Base-by-base conservation (phyloP, 2,113 vertebrate species). In the Cyanoderma ruficeps region DNA sequence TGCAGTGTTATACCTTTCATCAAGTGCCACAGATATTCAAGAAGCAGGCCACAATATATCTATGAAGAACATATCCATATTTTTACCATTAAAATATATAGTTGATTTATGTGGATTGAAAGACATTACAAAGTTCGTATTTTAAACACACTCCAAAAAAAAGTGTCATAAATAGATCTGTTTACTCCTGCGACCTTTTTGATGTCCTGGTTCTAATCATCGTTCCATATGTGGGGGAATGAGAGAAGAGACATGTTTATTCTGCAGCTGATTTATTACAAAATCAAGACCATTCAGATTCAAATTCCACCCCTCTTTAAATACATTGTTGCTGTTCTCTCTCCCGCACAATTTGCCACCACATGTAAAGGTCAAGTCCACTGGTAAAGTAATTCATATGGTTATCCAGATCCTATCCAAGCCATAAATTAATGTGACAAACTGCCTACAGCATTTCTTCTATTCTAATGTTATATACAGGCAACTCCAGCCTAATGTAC, bases 381-480 rank as follows among this genome's bases (percentile, higher is more conserved):
- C 90, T 89, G 86, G 83, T 96, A 94, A 97, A 97, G 90, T 84
- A 93, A 96, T 94, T 95, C 93, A 93, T 92, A 92, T 79, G 86
- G 88, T 87, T 94, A 94, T 87, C 93, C 86, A 89, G 79, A 96
- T 90, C 49, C 72, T 75, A 93, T 39, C 86, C 93, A 84, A 77
- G 88, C 94, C 87, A 93, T 96, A 94, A 96, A 95, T 96, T 97
- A 95, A 90, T 12, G 41, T 90, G 93, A 94, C 92, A 92, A 93
- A 95, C 39, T 72, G 93, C 96, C 96, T 96, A 75, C 76, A 96
- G 96, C 88, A 1, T 82, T 96, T 93, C 72, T 95, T 64, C 69
- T 87, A 82, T 90, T 82, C 83, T 94, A 90, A 88, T 92, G 88
- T 89, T 93, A 90, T 71, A 94, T 53, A 68, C 93, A 92, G 92